phyloP scores from a whole-genome alignment of 2,888 invertebrate species.

The Spodoptera exigua region DNA sequence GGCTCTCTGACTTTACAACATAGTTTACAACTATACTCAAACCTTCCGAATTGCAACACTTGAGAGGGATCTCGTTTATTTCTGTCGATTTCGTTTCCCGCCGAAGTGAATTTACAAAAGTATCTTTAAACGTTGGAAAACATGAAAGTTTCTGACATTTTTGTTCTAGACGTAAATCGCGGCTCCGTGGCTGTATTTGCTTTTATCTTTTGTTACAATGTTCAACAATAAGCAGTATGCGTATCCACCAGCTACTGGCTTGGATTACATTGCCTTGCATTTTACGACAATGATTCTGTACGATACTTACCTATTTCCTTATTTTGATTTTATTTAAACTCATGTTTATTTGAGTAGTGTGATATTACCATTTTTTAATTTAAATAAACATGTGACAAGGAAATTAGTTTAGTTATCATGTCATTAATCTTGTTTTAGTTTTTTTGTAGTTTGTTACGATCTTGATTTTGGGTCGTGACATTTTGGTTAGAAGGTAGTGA shows the following conservation, averaged over 20 bases:
- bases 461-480: too few species aligned
- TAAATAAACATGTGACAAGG: neutral
- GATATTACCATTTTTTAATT: conserved; percentile 9
- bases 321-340: conserved; percentile 15
- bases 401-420: too few species aligned
- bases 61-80: conserved; percentile 46
- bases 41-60: conserved; percentile 31
- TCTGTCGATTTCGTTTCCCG: conserved; percentile 42
- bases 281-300: conserved; percentile 30
- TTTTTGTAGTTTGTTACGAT: too few species aligned
- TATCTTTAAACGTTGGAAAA: conserved; percentile 42
- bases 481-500: too few species aligned
- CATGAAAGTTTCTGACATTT: conserved; percentile 36
- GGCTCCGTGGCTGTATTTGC: conserved; percentile 17
- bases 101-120: conserved; percentile 42
- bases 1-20: conserved; percentile 9
- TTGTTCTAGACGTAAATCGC: conserved; percentile 37
- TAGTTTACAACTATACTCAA: conserved; percentile 46
- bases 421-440: too few species aligned
- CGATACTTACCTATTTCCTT: conserved; percentile 25
- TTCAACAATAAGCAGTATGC: conserved; percentile 19
- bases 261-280: conserved; percentile 22
- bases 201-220: conserved; percentile 43
- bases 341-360: too few species aligned
- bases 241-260: conserved; percentile 15